Evolutionary conservation across 1,140 invertebrate genomes (phyloP).

Genomic region (Sarcophaga bullata): DNA sequence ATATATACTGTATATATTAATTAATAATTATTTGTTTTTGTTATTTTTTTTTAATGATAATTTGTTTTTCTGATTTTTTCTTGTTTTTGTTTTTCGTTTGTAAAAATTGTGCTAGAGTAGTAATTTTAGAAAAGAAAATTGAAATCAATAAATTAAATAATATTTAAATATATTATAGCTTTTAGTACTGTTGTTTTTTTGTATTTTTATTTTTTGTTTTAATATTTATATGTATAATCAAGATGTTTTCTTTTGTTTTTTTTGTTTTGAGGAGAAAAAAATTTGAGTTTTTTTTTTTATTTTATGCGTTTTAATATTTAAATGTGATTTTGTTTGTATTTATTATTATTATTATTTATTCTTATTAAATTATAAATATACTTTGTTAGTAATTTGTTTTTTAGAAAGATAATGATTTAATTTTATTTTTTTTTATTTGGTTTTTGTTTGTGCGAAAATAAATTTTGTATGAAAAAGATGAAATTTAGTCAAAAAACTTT

Average conservation of each 20-base stretch:
- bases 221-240: conserved; percentile 24
- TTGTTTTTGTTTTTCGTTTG: background rate
- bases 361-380: background rate
- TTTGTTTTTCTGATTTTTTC: too few species aligned
- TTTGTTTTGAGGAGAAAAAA: conserved; percentile 27
- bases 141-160: background rate
- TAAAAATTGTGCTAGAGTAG: conserved; percentile 34
- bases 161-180: background rate
- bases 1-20: too few species aligned
- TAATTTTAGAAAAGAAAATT: conserved; percentile 5
- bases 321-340: background rate
- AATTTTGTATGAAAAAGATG: background rate
- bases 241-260: conserved; percentile 17
- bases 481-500: conserved; percentile 12
- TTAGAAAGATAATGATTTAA: background rate
- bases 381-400: background rate
- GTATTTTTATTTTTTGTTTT: background rate
- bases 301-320: conserved; percentile 28
- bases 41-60: too few species aligned
- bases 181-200: conserved; percentile 17
- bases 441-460: conserved; percentile 7
- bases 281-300: conserved; percentile 30
- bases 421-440: background rate
- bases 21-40: too few species aligned
- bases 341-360: background rate